Conservation (phyloP, 2,113 vertebrate species). For the Notiomystis cincta region DNA sequence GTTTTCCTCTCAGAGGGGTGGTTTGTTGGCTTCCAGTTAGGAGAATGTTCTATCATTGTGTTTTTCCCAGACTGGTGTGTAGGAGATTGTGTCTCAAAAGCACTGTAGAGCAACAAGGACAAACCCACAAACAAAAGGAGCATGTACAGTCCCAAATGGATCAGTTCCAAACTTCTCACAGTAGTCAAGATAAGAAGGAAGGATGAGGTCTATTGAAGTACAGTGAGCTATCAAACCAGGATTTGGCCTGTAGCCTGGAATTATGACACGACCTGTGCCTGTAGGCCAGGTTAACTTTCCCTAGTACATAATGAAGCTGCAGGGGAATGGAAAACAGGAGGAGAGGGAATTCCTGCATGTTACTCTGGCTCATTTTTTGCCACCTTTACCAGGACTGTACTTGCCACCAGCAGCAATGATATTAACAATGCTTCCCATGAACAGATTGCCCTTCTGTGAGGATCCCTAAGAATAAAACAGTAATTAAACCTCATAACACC, state of each 20-base stretch:
- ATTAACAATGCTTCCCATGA: background rate
- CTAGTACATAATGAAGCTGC: fast-evolving
- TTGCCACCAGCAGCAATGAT: background rate
- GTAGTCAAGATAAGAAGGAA: background rate
- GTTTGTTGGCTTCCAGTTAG: background rate
- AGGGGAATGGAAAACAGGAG: background rate
- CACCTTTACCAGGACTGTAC: background rate
- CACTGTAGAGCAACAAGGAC: background rate
- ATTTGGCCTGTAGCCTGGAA: background rate
- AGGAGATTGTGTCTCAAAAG: background rate
- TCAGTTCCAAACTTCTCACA: background rate
- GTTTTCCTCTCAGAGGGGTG: background rate
- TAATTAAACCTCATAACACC: background rate
- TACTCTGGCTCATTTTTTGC: background rate
- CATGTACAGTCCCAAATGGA: background rate
- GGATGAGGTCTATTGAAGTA: background rate
- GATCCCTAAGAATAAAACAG: background rate
- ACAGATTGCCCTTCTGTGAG: background rate
- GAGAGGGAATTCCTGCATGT: background rate
- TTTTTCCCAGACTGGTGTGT: background rate
- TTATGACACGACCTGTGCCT: background rate
- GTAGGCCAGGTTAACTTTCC: background rate
- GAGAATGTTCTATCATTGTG: background rate
- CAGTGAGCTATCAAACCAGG: background rate
- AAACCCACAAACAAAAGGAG: background rate